Evolutionary conservation across 2,797 vertebrate genomes (phyloP).

Genomic region (Meda fulgida): DNA sequence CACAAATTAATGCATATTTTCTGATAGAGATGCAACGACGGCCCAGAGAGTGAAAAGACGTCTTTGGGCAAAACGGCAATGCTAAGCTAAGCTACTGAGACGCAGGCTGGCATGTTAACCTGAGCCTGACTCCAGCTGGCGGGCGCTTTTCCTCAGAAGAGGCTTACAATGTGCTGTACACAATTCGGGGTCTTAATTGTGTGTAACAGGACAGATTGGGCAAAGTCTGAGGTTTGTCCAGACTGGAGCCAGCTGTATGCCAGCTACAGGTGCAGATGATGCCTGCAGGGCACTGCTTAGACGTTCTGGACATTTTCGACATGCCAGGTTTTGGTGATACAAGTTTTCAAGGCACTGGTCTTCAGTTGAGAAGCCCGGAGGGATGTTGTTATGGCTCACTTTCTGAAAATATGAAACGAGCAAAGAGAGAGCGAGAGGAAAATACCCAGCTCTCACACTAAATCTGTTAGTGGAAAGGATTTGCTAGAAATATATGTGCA

Average conservation of each 20-base stretch:
- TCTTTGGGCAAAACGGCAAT: constrained; percentile 38
- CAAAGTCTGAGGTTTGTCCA: constrained; percentile 61
- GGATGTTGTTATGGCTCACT: constrained; percentile 35
- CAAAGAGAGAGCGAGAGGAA: not conserved
- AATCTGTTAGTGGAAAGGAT: not conserved
- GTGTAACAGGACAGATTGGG: constrained; percentile 69
- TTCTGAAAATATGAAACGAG: constrained; percentile 18
- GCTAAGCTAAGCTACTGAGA: constrained; percentile 47
- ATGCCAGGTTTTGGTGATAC: constrained; percentile 17
- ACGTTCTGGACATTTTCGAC: constrained; percentile 58
- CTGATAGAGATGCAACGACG: not conserved
- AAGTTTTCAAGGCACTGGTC: constrained; percentile 13
- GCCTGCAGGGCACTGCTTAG: constrained; percentile 66
- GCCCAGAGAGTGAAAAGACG: constrained; percentile 1
- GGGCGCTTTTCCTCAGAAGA: constrained; percentile 68
- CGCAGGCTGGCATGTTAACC: constrained; percentile 61
- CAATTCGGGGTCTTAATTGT: constrained; percentile 66
- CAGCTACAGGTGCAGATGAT: constrained; percentile 70
- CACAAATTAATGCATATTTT: not conserved
- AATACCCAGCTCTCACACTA: not conserved
- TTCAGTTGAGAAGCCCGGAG: constrained; percentile 21
- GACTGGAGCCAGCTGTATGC: constrained; percentile 61
- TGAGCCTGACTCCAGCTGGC: constrained; percentile 68
- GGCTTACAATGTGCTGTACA: constrained; percentile 67
- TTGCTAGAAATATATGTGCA: too few species aligned